Conservation (phyloP, 2,113 vertebrate genomes). For the Rhinogobius similis region DNA sequence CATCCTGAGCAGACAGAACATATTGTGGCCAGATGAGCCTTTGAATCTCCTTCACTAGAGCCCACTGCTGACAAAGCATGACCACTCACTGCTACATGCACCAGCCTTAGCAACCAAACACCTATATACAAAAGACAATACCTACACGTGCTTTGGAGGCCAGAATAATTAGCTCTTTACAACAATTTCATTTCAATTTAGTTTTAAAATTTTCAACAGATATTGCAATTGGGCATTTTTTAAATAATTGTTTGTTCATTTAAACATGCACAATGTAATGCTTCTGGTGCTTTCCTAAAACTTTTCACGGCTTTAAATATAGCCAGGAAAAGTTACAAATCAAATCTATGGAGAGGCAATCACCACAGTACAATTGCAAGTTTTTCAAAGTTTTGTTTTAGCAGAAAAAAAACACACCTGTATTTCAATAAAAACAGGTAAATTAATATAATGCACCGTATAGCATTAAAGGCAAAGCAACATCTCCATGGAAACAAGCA, state of each 20-base stretch:
- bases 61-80: conserved; percentile 46
- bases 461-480: not conserved
- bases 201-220: too few species aligned
- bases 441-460: not conserved
- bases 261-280: too few species aligned
- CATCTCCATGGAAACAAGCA: not conserved
- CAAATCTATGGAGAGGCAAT: not conserved
- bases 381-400: not conserved
- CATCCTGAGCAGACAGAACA: conserved; percentile 46
- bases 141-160: conserved; percentile 6
- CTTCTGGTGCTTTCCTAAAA: too few species aligned
- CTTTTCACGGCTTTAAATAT: too few species aligned
- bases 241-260: too few species aligned
- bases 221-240: too few species aligned
- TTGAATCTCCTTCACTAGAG: conserved; percentile 39
- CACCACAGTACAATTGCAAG: not conserved
- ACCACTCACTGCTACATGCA: conserved; percentile 17
- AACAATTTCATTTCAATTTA: too few species aligned
- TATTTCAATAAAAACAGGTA: not conserved
- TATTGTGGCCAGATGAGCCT: conserved; percentile 69
- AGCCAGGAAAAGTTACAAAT: not conserved
- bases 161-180: not conserved
- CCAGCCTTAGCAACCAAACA: conserved; percentile 15
- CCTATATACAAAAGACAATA: conserved; percentile 27
- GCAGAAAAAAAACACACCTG: not conserved